These are phyloP conservation scores for Trisateles emortualis DNA, from an alignment of 2,888 invertebrate species.

Conservation along the genomic window DNA sequence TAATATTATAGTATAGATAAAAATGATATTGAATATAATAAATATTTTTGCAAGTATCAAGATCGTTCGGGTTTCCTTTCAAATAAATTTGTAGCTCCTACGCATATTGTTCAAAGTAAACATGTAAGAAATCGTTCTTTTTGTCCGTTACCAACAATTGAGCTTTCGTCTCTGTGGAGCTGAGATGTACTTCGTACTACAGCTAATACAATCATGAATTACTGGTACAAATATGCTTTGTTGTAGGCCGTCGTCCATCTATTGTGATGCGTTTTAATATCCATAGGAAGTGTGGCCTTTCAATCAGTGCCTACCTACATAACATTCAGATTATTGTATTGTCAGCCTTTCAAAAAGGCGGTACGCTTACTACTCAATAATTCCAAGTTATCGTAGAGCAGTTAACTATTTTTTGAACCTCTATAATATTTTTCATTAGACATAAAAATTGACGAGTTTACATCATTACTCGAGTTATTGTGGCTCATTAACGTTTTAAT, in stretches of 20 bases:
- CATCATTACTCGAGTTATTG: slow-evolving; percentile 57
- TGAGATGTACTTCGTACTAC: slow-evolving; percentile 48
- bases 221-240: slow-evolving; percentile 67
- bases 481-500: slow-evolving; percentile 66
- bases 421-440: slow-evolving; percentile 50
- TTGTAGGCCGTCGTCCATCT: slow-evolving; percentile 64
- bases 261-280: slow-evolving; percentile 70
- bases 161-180: slow-evolving; percentile 57
- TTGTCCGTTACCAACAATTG: slow-evolving; percentile 70
- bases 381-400: slow-evolving; percentile 44
- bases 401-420: slow-evolving; percentile 50
- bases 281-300: slow-evolving; percentile 67
- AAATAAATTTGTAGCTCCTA: slow-evolving; percentile 67
- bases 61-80: slow-evolving; percentile 31
- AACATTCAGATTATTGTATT: slow-evolving; percentile 56
- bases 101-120: slow-evolving; percentile 77
- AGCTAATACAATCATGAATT: slow-evolving; percentile 58
- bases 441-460: slow-evolving; percentile 60
- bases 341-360: slow-evolving; percentile 63
- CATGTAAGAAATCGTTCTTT: slow-evolving; percentile 73
- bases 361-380: slow-evolving; percentile 61
- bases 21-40: too few species aligned
- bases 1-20: too few species aligned
- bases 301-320: slow-evolving; percentile 50
- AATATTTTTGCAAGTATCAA: slow-evolving; percentile 55